phyloP scores from a whole-genome alignment of 2,888 invertebrate species.

The Girardia tigrina region DNA sequence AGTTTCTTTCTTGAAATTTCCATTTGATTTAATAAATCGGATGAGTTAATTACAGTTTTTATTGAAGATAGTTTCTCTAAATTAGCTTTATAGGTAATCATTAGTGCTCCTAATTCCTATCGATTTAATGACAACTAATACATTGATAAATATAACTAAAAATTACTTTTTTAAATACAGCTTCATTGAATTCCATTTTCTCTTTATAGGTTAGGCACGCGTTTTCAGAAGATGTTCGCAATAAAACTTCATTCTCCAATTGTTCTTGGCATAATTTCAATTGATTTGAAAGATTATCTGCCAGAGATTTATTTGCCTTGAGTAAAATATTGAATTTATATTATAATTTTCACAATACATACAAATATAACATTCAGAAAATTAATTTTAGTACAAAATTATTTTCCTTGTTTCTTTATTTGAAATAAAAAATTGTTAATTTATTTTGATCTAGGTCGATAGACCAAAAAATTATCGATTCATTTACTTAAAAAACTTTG shows the following conservation, averaged over 20 bases:
- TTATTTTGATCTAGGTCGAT: too few relatives aligned
- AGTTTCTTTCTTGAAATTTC: background rate
- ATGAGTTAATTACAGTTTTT: background rate
- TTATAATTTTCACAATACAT: too few relatives aligned
- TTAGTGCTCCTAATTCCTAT: background rate
- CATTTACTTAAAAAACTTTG: too few relatives aligned
- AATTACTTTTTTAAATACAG: slow-evolving; percentile 14
- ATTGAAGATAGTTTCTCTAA: background rate
- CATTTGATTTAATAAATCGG: background rate
- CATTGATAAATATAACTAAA: background rate
- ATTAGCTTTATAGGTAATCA: background rate
- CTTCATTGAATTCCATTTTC: background rate
- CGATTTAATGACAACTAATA: background rate
- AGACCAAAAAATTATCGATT: too few relatives aligned
- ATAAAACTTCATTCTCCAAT: background rate
- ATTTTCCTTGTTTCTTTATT: too few relatives aligned
- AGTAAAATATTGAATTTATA: background rate
- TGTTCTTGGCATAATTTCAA: slow-evolving; percentile 14
- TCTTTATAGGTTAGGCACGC: slow-evolving; percentile 6
- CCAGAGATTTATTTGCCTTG: background rate
- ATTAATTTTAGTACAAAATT: too few relatives aligned
- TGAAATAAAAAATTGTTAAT: too few relatives aligned
- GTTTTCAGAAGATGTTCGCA: background rate
- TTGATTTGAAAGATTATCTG: background rate
- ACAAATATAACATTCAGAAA: too few relatives aligned